Evolutionary conservation across 37 sponge, comb jelly and placozoan species (phyloP), one percentile per base, ranked within the genome.

Genomic region (Axinella damicornis): DNA sequence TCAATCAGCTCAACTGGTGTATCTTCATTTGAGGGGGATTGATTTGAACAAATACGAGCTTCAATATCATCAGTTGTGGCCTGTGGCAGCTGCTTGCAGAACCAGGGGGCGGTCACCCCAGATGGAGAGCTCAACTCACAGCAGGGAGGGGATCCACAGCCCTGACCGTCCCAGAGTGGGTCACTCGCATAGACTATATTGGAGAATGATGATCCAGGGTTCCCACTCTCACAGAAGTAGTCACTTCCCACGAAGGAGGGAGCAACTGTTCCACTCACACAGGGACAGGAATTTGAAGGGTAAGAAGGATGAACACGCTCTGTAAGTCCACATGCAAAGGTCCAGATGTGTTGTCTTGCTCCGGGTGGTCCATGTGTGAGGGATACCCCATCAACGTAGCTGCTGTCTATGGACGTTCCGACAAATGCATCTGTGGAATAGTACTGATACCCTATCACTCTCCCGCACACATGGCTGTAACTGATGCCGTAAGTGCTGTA

Each of bases 381-480:
- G 34, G 76, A 75, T 0, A 84, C 57, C 11, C 85, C 85, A 56
- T 74, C 85, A 0, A 84, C 39, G 46, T 84, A 84, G 5, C 34
- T 6, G 37, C 34, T 34, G 25, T 84, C 68, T 17, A 84, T 35
- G 11, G 41, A 35, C 34, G 53, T 36, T 36, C 27, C 21, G 11
- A 1, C 0, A 65, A 82, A 82, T 4, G 65, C 87, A 62, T 82
- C 77, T 25, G 77, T 39, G 14, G 71, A 36, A 19, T 32, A 24
- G 33, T 52, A 41, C 40, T 86, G 82, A 71, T 91, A 91, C 12
- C 82, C 91, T 75, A 32, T 67, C 38, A 84, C 71, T 59, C 73
- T 57, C 53, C 91, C 91, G 76, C 87, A 91, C 12, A 91, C 78
- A 22, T 82, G 53, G 27, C 77, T 68, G 77, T 82, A 91, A 32